Evolutionary conservation across 2,113 vertebrate genomes (phyloP), one percentile per base, ranked within the genome.

Genomic region (Chaetops frenatus): DNA sequence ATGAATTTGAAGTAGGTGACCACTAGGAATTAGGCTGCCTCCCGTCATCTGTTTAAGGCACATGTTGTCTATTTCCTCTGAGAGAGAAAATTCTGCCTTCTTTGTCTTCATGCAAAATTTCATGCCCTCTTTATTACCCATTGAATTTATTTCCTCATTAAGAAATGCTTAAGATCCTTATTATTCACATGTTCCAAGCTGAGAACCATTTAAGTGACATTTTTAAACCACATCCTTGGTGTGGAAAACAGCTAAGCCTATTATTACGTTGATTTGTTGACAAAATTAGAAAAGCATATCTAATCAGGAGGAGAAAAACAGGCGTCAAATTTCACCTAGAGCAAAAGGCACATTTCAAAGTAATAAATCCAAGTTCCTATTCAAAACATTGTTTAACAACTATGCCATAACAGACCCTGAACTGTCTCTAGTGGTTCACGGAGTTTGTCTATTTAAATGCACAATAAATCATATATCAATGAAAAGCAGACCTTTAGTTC

Each of bases 401-500:
- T 56, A 7, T 71, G 12, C 10, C 67, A 29, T 82, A 82, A n/a
- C n/a, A 79, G 50, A 94, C 54, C 54, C 42, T 92, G 60, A 95
- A 69, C n/a, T 62, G 56, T 93, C 44, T 69, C 53, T 48, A 18
- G 48, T 38, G 45, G n/a, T 93, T 92, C 48, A 38, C 14, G 86
- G 61, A 88, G 13, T 85, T 74, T 88, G 16, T 90, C 62, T 92
- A 13, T 87, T 89, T 85, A 96, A 94, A 92, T 69, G n/a, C 56
- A 78, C 10, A 78, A 35, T 51, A 94, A 87, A 94, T 81, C 48
- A 67, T 48, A 57, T 7, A 36, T 69, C 83, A 56, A 29, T 87
- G 65, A 78, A 90, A 89, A 92, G 7, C 6, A 66, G 12, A 1
- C 23, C 42, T 58, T 92, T 62, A 36, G 6, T 72, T 86, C 48